A percentile compares a stretch with the other conserved stretches of the same genome.
Evolutionary conservation across 2,888 invertebrate species (phyloP).

Genomic region (Tricholauxania praeusta): DNA sequence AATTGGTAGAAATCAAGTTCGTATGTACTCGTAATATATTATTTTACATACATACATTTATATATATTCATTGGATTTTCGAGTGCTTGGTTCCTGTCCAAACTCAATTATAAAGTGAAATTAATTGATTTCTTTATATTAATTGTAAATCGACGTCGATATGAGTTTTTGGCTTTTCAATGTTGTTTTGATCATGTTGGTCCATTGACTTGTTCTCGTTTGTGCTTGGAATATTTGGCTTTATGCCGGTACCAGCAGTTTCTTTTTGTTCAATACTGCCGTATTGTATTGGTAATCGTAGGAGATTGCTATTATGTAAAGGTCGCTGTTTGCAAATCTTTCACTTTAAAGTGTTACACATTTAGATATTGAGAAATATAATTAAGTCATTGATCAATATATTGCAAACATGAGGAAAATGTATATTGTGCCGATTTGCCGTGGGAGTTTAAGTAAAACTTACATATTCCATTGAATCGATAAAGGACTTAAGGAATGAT

Average conservation of each 20-base stretch:
- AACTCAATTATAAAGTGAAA: constrained; percentile 55
- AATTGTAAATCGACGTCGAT: too few relatives aligned
- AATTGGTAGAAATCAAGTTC: background rate
- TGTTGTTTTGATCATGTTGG: background rate
- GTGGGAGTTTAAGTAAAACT: too few relatives aligned
- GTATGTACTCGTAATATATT: background rate
- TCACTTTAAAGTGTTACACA: background rate
- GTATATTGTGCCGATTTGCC: too few relatives aligned
- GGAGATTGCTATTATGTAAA: background rate
- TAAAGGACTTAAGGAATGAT: too few relatives aligned
- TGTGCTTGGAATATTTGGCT: background rate
- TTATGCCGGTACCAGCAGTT: constrained; percentile 47
- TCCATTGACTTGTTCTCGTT: background rate
- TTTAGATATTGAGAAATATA: background rate
- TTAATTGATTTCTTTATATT: constrained; percentile 56
- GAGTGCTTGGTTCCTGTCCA: constrained; percentile 11
- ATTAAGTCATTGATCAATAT: constrained; percentile 3
- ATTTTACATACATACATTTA: too few relatives aligned
- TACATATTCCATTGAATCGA: too few relatives aligned
- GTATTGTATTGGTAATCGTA: background rate
- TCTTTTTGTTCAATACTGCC: background rate
- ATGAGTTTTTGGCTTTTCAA: background rate
- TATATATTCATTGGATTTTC: background rate
- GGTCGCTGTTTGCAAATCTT: constrained; percentile 1
- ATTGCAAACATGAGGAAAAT: too few relatives aligned